Conservation (phyloP, 2,888 invertebrate species). For the Crioceris asparagi region DNA sequence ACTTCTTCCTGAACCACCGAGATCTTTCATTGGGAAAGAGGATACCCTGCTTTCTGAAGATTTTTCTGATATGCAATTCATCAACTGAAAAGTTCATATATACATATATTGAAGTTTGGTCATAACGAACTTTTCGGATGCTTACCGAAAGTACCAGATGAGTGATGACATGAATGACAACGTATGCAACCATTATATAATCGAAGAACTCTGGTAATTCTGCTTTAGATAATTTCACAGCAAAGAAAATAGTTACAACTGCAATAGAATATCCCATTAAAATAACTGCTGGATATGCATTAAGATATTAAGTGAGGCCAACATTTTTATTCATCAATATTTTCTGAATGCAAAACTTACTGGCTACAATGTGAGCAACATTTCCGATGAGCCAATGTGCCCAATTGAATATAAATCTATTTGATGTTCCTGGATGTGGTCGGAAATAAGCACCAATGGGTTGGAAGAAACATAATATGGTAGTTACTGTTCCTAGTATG, state of each 20-base stretch:
- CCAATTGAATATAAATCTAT: conserved; percentile 83
- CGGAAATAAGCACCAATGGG: conserved; percentile 80
- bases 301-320: neutral
- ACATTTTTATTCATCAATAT: neutral
- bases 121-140: no score
- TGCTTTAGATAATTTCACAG: conserved; percentile 75
- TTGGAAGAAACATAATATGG: conserved; percentile 71
- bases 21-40: conserved; percentile 78
- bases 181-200: conserved; percentile 81
- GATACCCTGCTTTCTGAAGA: conserved; percentile 62
- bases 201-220: conserved; percentile 78
- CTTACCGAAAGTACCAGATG: conserved; percentile 80
- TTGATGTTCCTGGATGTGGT: conserved; percentile 63
- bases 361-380: conserved; percentile 73
- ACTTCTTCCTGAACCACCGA: conserved; percentile 51
- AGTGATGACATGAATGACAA: conserved; percentile 78
- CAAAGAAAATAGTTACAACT: conserved; percentile 92
- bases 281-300: neutral
- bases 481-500: conserved; percentile 68
- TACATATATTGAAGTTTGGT: conserved; percentile 1
- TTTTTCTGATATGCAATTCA: conserved; percentile 66
- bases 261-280: conserved; percentile 29
- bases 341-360: conserved; percentile 44
- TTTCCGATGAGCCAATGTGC: conserved; percentile 83
- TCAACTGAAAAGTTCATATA: conserved; percentile 47